Conservation (phyloP, 2,888 invertebrate genomes). For the Cantharis flavilabris region DNA sequence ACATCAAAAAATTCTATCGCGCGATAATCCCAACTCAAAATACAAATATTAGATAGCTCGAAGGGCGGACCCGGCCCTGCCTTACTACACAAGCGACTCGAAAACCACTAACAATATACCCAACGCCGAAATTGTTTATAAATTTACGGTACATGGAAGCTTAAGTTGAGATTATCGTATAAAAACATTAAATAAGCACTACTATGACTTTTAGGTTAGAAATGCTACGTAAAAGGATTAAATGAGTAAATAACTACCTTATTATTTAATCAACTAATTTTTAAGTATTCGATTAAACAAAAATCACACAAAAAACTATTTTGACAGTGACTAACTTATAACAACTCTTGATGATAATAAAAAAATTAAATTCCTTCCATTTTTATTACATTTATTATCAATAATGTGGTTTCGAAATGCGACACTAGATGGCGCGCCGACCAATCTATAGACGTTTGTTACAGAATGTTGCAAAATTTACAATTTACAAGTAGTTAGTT, state of each 20-base stretch:
- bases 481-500: too few relatives aligned
- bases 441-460: neutral
- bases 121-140: neutral
- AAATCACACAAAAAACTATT: constrained; percentile 4
- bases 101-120: neutral
- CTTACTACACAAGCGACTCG: neutral
- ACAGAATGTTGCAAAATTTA: neutral
- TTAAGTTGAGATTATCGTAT: neutral
- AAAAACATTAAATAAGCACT: neutral
- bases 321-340: constrained; percentile 8
- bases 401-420: neutral
- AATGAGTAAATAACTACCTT: neutral
- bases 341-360: neutral
- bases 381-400: neutral
- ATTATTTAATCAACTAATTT: neutral
- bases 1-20: neutral
- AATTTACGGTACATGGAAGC: neutral
- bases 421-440: neutral
- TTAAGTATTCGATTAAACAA: constrained; percentile 2
- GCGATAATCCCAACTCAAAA: neutral
- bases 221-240: neutral
- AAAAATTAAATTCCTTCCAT: neutral
- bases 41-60: neutral
- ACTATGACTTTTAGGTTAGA: neutral
- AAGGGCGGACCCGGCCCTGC: neutral